Evolutionary conservation across 2,888 invertebrate genomes (phyloP), one percentile per base, ranked within the genome.

Genomic region (Dryomyza anilis): DNA sequence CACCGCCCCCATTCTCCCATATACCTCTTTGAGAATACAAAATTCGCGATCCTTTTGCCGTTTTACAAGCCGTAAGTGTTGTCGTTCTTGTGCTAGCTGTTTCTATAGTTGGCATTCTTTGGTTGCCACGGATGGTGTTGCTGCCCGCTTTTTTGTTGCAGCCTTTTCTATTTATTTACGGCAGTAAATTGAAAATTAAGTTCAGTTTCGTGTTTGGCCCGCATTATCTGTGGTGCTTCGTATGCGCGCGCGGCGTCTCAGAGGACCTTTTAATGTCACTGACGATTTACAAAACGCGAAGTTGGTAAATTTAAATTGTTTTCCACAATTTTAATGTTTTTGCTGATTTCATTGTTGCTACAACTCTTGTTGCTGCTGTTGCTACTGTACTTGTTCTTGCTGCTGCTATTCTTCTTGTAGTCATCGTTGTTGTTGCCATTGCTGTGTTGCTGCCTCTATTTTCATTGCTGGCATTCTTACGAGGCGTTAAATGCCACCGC

Each of bases 151-250:
- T 64, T 66, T 64, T 64, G 30, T 25, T 60, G 23, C 21, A 8
- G n/a, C 39, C 16, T 14, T 25, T 48, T 48, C 25, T 30, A 30
- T 33, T 10, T n/a, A 48, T 29, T 46, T 39, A n/a, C 23, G 50
- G 45, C 43, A 52, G 39, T 43, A 66, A 66, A 68, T 68, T 68
- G 68, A 66, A 68, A 68, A 68, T 68, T 68, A 66, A 68, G 68
- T 68, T 68, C 62, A 56, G 55, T 68, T 62, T 39, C 66, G 56
- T 59, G 58, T 66, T 48, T 33, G n/a, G 5, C 33, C 56, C 61
- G 52, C 58, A 59, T 53, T 55, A 50, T 27, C 36, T 53, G 53
- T 27, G n/a, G n/a, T n/a, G 23, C 23, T 57, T 33, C 55, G 56
- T 53, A 43, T 36, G 56, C 63, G 19, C 29, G 36, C 55, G n/a